Base-by-base conservation (phyloP, 2,113 vertebrate species). In the Chaetura pelagica region DNA sequence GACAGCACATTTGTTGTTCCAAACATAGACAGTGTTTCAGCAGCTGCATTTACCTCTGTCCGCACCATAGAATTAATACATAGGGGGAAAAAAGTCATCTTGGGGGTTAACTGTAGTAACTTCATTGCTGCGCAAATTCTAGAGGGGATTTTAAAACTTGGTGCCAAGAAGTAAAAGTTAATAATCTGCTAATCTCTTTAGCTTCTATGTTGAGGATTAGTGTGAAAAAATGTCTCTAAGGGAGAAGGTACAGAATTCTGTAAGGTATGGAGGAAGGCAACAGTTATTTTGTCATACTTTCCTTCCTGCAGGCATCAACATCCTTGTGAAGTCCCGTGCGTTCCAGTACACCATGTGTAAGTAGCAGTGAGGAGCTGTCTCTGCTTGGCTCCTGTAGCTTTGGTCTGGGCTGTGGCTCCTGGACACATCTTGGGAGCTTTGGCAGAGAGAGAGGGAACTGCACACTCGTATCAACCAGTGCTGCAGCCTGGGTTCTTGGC, bases 311-410 rank as follows among this genome's bases (percentile, higher is more conserved):
- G 99, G 99, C 75, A 99, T 99, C 95, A 99, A 99, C 93, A 98
- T 99, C 85, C 98, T 99, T 29, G 99, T 99, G 96, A 99, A 99
- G 93, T 99, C 99, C 77, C 99, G 96, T 40, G 98, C 97, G 89
- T 99, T 99, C 97, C 99, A 99, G 63, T 99, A 99, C 95, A 91
- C 98, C 68, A 99, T 99, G 98, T 99, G 99, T 99, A 98, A 99
- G 99, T 99, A 63, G n/a, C 29, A 69, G 32, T 6, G 2, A 23
- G 0, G 2, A 40, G 22, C 38, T 24, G 23, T 19, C 46, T 63
- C 48, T 89, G 49, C 46, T 46, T 14, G 11, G 26, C 55, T 63
- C 18, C 51, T 34, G 34, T 15, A 62, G 18, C 4, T 26, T 57
- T 52, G 84, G 2, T 21, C 68, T 79, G 55, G 90, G 63, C 1